Evolutionary conservation across 2,113 vertebrate genomes (phyloP).

Genomic region (Chloropsis cyanopogon): DNA sequence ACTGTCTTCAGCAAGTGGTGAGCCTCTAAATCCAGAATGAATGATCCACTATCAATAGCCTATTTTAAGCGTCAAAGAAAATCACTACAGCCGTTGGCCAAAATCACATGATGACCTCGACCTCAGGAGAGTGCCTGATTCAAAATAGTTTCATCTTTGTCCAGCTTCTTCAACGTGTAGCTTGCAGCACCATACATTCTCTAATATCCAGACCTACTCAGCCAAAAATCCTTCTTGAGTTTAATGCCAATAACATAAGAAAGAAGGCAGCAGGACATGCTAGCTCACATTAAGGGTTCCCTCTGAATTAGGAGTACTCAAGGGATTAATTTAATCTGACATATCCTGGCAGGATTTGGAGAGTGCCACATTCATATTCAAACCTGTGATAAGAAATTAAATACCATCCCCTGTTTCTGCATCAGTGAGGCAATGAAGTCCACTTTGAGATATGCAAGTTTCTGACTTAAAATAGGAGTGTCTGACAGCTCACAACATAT

Average conservation of each 20-base stretch:
- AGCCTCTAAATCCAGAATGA: background rate
- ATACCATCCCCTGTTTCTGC: background rate
- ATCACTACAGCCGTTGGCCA: background rate
- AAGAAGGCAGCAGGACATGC: background rate
- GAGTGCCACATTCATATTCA: background rate
- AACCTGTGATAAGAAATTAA: slow-evolving; percentile 4
- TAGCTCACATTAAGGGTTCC: background rate
- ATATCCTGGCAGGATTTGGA: background rate
- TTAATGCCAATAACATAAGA: background rate
- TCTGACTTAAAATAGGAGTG: background rate
- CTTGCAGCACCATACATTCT: background rate
- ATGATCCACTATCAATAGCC: background rate
- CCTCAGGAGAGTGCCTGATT: background rate
- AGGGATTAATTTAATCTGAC: slow-evolving; percentile 24
- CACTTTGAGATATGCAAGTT: background rate
- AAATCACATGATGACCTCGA: background rate
- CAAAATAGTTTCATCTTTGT: background rate
- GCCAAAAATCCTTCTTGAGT: background rate
- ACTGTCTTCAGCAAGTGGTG: background rate
- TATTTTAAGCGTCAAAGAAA: background rate
- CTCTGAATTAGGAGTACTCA: background rate
- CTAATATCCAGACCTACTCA: background rate
- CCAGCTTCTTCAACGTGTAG: background rate
- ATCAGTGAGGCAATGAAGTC: background rate
- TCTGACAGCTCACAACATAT: background rate